Conservation (phyloP, 2,113 vertebrate species). For the Tupaia chinensis region DNA sequence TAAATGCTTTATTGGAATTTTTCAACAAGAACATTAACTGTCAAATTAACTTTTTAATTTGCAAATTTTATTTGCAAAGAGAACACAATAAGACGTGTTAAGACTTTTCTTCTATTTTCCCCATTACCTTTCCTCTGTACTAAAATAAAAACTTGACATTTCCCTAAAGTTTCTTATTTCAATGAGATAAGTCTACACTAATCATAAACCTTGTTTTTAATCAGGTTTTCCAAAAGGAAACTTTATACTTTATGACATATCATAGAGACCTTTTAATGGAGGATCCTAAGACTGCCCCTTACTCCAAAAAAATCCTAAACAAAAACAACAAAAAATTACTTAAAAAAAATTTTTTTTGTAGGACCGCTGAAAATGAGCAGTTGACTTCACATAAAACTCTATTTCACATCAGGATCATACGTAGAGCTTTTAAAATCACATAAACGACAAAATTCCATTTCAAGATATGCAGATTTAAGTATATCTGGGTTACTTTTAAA, state of each 20-base stretch:
- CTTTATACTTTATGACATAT: not conserved
- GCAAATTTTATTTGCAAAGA: not conserved
- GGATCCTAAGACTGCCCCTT: not conserved
- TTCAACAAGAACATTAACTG: not conserved
- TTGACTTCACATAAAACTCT: not conserved
- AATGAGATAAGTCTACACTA: not conserved
- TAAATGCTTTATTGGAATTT: slow-evolving; percentile 21
- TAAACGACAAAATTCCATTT: not conserved
- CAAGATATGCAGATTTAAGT: not conserved
- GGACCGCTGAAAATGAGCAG: not conserved
- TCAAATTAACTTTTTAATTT: slow-evolving; percentile 18
- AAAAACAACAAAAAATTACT: not conserved
- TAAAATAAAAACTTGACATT: not conserved
- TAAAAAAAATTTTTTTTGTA: not conserved
- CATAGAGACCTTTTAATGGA: not conserved
- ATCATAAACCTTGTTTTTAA: slow-evolving; percentile 6
- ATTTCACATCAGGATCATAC: not conserved
- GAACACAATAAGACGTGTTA: slow-evolving; percentile 19
- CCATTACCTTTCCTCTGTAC: not conserved
- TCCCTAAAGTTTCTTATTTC: slow-evolving; percentile 28
- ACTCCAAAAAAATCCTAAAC: not conserved
- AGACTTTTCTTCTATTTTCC: not conserved
- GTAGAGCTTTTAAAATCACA: not conserved
- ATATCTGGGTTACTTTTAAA: not conserved
- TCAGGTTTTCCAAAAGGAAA: slow-evolving; percentile 26